These are phyloP conservation scores for Catharus minimus DNA, from an alignment of 2,113 vertebrate species.

Conservation along the genomic window DNA sequence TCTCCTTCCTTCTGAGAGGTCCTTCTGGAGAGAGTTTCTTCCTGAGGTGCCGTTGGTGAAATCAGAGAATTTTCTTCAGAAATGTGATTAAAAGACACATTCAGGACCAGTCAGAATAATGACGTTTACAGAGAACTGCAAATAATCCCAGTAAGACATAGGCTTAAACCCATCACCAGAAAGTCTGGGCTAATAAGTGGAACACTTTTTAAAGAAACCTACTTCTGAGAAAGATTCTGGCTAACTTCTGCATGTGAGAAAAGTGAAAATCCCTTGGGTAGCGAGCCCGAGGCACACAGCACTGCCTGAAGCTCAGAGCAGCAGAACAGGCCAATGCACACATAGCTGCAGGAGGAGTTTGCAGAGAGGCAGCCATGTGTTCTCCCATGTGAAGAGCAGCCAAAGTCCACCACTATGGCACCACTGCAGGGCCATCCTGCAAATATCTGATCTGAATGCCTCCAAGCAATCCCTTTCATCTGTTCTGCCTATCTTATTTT, in stretches of 20 bases:
- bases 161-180: neutral
- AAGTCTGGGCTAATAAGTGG: neutral
- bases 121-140: neutral
- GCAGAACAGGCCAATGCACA: slow-evolving; percentile 22
- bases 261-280: neutral
- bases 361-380: neutral
- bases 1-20: neutral
- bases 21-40: neutral
- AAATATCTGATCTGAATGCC: neutral
- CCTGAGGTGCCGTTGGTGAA: neutral
- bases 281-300: neutral
- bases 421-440: neutral
- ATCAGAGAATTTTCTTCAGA: neutral
- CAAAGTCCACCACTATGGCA: neutral
- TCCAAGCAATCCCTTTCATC: neutral
- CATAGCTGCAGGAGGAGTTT: neutral
- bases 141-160: neutral
- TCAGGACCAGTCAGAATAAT: neutral
- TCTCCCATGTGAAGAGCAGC: neutral
- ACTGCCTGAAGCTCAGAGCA: slow-evolving; percentile 29
- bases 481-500: neutral
- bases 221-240: neutral
- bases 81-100: neutral
- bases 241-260: neutral
- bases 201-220: neutral